phyloP scores from a whole-genome alignment of 2,797 vertebrate species.

The Astyanax mexicanus region DNA sequence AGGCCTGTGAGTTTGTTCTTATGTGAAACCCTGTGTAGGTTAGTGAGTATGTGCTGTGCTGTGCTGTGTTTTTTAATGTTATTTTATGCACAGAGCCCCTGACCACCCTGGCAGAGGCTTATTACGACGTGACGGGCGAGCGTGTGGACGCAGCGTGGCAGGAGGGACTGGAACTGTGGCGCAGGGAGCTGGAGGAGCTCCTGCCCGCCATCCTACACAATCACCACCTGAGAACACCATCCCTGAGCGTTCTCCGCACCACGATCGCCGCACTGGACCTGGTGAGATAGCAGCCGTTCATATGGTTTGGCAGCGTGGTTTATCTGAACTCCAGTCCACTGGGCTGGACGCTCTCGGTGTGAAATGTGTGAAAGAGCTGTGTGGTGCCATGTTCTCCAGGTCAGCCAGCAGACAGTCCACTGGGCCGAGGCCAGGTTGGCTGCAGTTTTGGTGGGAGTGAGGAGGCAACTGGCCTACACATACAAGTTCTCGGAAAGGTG shows the following conservation, averaged over 20 bases:
- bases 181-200: constrained; percentile 68
- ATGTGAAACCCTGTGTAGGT: no score
- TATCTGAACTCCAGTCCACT: neutral
- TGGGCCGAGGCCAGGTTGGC: constrained; percentile 80
- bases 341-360: neutral
- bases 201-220: constrained; percentile 76
- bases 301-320: neutral
- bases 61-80: no score
- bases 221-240: constrained; percentile 74
- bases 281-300: constrained; percentile 70
- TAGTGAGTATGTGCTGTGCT: no score
- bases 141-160: constrained; percentile 78
- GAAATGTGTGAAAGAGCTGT: neutral
- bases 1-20: no score
- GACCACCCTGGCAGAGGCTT: constrained; percentile 83
- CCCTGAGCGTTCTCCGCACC: constrained; percentile 61
- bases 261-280: constrained; percentile 74
- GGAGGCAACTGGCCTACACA: constrained; percentile 77
- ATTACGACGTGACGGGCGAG: constrained; percentile 83
- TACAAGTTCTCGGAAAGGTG: constrained; percentile 85
- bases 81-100: constrained; percentile 76
- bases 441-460: constrained; percentile 74
- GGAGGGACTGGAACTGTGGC: constrained; percentile 70
- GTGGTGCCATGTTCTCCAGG: constrained; percentile 64
- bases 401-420: constrained; percentile 74